Percentiles rank a stretch among this genome's conserved stretches.
Evolutionary conservation across 2,113 vertebrate species (phyloP).

Genomic region (Pollimyrus isidori): DNA sequence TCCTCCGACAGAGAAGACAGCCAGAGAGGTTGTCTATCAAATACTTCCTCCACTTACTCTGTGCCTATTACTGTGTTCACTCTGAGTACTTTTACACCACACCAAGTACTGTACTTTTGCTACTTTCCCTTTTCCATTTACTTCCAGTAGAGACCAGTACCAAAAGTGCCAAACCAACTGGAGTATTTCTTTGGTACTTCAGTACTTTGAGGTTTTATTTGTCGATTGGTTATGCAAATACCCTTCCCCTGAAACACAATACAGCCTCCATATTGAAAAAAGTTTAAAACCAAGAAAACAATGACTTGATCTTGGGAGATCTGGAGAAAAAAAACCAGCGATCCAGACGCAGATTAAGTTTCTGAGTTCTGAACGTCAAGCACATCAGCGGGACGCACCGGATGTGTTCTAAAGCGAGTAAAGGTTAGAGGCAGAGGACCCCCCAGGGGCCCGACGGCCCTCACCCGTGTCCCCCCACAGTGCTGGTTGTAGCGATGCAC

Average conservation of each 20-base stretch:
- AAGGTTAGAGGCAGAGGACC: neutral
- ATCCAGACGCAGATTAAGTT: neutral
- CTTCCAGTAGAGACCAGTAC: too few relatives aligned
- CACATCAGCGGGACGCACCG: neutral
- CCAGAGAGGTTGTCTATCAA: neutral
- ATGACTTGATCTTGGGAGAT: neutral
- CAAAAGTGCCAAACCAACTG: too few relatives aligned
- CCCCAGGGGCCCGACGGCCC: neutral
- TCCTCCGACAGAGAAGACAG: neutral
- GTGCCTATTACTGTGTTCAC: neutral
- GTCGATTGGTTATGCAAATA: too few relatives aligned
- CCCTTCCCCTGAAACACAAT: too few relatives aligned
- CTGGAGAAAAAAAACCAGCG: neutral
- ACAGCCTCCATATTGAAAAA: too few relatives aligned
- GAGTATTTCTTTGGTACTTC: too few relatives aligned
- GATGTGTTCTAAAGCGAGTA: neutral
- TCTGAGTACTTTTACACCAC: neutral
- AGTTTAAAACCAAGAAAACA: too few relatives aligned
- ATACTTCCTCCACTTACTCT: neutral
- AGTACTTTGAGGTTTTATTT: too few relatives aligned
- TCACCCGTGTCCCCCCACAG: slow-evolving; percentile 70
- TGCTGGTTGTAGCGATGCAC: slow-evolving; percentile 78
- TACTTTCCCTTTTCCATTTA: too few relatives aligned
- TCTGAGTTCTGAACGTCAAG: neutral
- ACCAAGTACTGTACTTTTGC: too few relatives aligned